These are phyloP conservation scores for Rutpela maculata DNA, from an alignment of 2,888 invertebrate species.

Conservation along the genomic window DNA sequence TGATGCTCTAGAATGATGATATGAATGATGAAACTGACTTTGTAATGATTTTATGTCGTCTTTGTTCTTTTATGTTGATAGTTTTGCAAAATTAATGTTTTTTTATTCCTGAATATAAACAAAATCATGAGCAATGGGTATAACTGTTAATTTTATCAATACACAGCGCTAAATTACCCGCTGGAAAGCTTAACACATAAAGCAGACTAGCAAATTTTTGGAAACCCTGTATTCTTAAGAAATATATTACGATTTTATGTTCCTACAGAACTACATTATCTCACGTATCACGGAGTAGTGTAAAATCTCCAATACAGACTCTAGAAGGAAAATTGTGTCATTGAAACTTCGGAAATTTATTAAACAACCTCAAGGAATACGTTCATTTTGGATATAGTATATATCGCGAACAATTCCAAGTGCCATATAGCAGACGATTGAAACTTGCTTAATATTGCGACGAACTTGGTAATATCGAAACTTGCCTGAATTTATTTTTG, in stretches of 20 bases:
- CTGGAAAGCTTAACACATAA: too few species aligned
- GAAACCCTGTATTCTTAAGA: too few species aligned
- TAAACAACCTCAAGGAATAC: conserved; percentile 55
- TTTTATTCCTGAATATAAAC: too few species aligned
- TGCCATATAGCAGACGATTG: conserved; percentile 38
- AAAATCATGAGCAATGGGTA: too few species aligned
- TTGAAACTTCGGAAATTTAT: conserved; percentile 59
- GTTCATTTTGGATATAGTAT: conserved; percentile 39
- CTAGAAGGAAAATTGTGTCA: conserved; percentile 55
- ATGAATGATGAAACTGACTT: too few species aligned
- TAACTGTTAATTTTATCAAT: too few species aligned
- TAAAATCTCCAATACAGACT: neutral
- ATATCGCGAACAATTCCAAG: conserved; percentile 39
- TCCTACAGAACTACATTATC: neutral
- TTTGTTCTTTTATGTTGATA: too few species aligned
- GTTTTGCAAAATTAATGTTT: too few species aligned
- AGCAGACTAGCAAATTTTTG: too few species aligned
- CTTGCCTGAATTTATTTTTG: conserved; percentile 42
- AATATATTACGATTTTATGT: neutral
- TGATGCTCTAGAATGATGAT: too few species aligned
- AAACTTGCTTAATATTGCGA: conserved; percentile 43
- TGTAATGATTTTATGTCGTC: too few species aligned
- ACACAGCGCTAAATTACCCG: too few species aligned
- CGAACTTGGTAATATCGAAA: conserved; percentile 42
- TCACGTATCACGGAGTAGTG: neutral